Base-by-base conservation (phyloP, 2,888 invertebrate genomes). In the Drosophila meridiana region DNA sequence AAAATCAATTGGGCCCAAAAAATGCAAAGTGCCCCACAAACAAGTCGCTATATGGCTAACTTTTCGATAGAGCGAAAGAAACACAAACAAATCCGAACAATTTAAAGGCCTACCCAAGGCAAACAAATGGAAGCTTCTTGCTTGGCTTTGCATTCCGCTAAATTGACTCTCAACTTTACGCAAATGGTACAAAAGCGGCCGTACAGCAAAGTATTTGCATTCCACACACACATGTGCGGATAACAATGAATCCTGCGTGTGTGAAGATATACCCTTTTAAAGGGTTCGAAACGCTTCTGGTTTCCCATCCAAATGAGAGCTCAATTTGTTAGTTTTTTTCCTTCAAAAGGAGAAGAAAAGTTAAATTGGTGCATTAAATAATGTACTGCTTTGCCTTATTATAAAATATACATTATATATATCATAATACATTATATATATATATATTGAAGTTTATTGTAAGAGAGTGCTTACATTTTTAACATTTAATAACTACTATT, bases 1-100 rank as follows among this genome's bases (percentile, higher is more conserved):
- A 87, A 84, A 76, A 82, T 84, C 87, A 89, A 89, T 85, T 87
- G 87, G 87, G 67, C 58, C 56, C 48, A 36, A 55, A 64, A 68
- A 73, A 82, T 72, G 69, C 72, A 81, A 82, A 84, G 82, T 77
- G 73, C 52, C 66, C 55, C 47, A 42, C 69, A 69, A 61, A 47
- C 38, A 20, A 26, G 40, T 34, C 40, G 42, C 38, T 32, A 32
- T 48, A 61, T 78, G 63, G 69, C 64, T 7, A 60, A 59, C 58
- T 40, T 58, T 52, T 32, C 9, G 52, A 43, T 42, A 50, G 43
- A 62, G 47, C 36, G 11, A 36, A 14, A 14, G 28, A 36, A 48
- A 20, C 20, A 20, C 32, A 45, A 55, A 52, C 43, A 42, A 40
- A 43, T 34, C 13, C n/a, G 9, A 48, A 20, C 9, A 65, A 42